These are phyloP conservation scores for Buteo buteo DNA, from an alignment of 2,113 vertebrate species.

Conservation along the genomic window DNA sequence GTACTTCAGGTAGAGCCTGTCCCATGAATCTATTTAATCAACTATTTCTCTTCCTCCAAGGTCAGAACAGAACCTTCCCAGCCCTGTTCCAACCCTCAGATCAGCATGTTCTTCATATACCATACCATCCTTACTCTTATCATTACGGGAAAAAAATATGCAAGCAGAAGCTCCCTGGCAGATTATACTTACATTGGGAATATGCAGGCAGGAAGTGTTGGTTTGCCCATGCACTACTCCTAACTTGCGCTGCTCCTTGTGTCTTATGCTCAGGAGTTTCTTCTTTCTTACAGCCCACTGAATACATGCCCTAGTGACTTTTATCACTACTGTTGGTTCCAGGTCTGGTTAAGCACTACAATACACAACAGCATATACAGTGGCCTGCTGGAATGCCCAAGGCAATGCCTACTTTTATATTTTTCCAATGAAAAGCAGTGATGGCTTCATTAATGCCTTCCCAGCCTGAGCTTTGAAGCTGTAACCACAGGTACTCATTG, in stretches of 20 bases:
- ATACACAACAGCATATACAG: neutral
- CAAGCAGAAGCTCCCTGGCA: constrained; percentile 11
- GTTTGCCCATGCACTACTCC: neutral
- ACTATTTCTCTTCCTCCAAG: neutral
- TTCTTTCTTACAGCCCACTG: neutral
- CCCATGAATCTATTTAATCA: neutral
- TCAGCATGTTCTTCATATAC: neutral
- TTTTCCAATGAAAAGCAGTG: neutral
- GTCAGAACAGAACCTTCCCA: neutral
- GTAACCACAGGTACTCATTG: neutral
- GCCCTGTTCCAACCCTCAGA: neutral
- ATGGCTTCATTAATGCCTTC: neutral
- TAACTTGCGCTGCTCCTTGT: neutral
- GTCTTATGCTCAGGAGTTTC: neutral
- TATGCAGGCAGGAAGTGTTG: neutral
- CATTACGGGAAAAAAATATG: neutral
- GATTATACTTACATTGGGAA: neutral
- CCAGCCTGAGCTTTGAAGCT: neutral
- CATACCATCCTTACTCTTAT: neutral
- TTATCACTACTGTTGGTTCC: neutral
- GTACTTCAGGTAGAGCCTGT: neutral
- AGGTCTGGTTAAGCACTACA: neutral
- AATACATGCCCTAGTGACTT: neutral
- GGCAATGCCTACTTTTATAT: neutral
- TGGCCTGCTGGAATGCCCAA: neutral